Conservation (phyloP, 2,888 invertebrate species). For the Lithophane leautieri region DNA sequence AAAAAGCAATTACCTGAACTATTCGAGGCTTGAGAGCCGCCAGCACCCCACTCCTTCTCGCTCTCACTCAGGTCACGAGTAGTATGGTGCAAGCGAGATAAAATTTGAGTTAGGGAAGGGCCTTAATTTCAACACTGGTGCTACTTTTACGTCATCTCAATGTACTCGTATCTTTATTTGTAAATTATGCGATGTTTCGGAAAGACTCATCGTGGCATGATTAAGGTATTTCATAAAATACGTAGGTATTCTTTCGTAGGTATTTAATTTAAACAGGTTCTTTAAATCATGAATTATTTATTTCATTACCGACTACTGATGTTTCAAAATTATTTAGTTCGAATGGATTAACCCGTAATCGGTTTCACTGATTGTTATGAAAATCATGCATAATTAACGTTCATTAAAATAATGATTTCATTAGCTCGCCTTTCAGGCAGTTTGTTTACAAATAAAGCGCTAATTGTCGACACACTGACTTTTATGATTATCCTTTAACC, state of each 20-base stretch:
- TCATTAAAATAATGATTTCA: slow-evolving; percentile 21
- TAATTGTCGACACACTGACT: not conserved
- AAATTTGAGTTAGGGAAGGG: no score
- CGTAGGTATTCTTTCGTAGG: no score
- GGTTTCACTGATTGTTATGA: slow-evolving; percentile 27
- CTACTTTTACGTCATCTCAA: slow-evolving; percentile 25
- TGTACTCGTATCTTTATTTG: slow-evolving; percentile 6
- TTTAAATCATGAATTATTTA: not conserved
- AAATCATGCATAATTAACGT: slow-evolving; percentile 13
- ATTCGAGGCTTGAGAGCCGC: no score
- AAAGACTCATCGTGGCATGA: not conserved
- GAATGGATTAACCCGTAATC: slow-evolving; percentile 24
- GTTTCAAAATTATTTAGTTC: slow-evolving; percentile 19
- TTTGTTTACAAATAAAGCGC: slow-evolving; percentile 1
- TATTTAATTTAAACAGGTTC: not conserved
- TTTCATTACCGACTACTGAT: slow-evolving; percentile 1
- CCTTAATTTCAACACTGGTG: slow-evolving; percentile 22
- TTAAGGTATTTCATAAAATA: not conserved
- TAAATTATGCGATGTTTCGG: slow-evolving; percentile 1
- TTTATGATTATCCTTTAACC: slow-evolving; percentile 3
- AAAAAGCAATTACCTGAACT: no score
- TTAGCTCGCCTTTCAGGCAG: not conserved
- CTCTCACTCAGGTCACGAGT: no score
- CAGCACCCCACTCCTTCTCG: no score
- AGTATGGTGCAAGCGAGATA: no score